Base-by-base conservation (phyloP, 2,113 vertebrate genomes). In the Nycticorax nycticorax region DNA sequence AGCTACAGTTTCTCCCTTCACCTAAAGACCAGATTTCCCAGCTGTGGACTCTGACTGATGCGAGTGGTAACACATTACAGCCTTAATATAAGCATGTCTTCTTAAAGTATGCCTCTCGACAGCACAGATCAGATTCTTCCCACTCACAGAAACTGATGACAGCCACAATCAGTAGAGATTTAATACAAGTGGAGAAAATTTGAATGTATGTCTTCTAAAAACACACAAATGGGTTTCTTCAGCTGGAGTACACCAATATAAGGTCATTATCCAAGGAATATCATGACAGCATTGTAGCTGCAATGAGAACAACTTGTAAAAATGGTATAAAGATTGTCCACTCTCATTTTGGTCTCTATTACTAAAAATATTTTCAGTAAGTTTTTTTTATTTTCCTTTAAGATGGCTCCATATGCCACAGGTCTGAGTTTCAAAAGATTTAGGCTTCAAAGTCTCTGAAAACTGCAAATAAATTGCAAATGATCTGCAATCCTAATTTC, bases 191-290 rank as follows among this genome's bases (percentile, higher is more conserved):
- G 43, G 52, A 73, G 57, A 93, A 94, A 85, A 97, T 88, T 64
- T 55, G 84, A 97, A 94, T 92, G 82, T 63, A 93, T 2, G 4
- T 22, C 53, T 71, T 89, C 14, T 28, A 86, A 89, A 92, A 39
- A 52, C 62, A 73, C 85, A 88, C 84, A 95, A 93, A 96, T 85
- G 69, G 74, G 67, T 95, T 97, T 92, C 83, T 82, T 80, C 85
- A 96, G 92, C 93, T 66, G 73, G 89, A 94, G 80, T 86, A 59
- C 84, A 95, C 64, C 69, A 82, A 80, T 27, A 81, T 85, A 67
- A 91, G 66, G 56, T 91, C 90, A 91, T 93, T 91, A 97, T 73
- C 83, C 71, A 94, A 92, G 87, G 83, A 97, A 74, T 87, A 96
- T 86, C 41, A 89, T 52, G 35, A 72, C 59, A 89, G 75, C 64